Evolutionary conservation across 2,888 invertebrate genomes (phyloP).

Genomic region (Drosophila fulvimacula): DNA sequence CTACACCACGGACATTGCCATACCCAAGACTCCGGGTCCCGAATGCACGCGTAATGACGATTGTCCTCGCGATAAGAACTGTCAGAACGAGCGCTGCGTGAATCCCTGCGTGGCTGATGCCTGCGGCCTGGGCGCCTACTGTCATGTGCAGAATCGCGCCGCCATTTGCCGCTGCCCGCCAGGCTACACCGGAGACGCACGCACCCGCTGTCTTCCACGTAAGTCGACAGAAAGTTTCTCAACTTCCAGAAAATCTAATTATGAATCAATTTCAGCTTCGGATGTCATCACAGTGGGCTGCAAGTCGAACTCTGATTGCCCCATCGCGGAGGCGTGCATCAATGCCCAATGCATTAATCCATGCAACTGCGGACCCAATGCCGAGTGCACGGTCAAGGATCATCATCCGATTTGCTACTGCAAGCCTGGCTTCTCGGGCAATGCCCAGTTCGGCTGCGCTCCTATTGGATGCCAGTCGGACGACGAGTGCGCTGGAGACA

Average conservation of each 20-base stretch:
- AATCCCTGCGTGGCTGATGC: conserved; percentile 91
- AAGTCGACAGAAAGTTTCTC: conserved; percentile 84
- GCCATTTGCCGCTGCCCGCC: conserved; percentile 93
- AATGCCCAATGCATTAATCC: conserved; percentile 92
- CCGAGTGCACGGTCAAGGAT: conserved; percentile 92
- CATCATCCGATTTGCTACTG: conserved; percentile 95
- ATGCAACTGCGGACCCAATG: conserved; percentile 93
- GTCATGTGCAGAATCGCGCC: conserved; percentile 91
- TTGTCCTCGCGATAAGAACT: conserved; percentile 90
- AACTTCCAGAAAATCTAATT: conserved; percentile 1
- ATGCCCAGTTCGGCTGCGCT: conserved; percentile 92
- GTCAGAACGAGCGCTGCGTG: conserved; percentile 90
- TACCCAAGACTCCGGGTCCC: conserved; percentile 82
- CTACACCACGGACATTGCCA: conserved; percentile 80
- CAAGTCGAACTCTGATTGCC: conserved; percentile 92
- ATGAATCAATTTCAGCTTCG: conserved; percentile 84
- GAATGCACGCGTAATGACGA: conserved; percentile 93
- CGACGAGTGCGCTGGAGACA: conserved; percentile 91
- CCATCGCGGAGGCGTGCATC: conserved; percentile 92
- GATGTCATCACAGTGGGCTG: conserved; percentile 89
- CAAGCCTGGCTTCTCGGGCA: conserved; percentile 92
- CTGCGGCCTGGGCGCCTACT: conserved; percentile 93
- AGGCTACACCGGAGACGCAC: conserved; percentile 91
- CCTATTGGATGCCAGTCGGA: conserved; percentile 94
- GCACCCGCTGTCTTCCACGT: conserved; percentile 91